These are phyloP conservation scores for Ectobius pallidus DNA, from an alignment of 2,888 invertebrate species.

Conservation along the genomic window DNA sequence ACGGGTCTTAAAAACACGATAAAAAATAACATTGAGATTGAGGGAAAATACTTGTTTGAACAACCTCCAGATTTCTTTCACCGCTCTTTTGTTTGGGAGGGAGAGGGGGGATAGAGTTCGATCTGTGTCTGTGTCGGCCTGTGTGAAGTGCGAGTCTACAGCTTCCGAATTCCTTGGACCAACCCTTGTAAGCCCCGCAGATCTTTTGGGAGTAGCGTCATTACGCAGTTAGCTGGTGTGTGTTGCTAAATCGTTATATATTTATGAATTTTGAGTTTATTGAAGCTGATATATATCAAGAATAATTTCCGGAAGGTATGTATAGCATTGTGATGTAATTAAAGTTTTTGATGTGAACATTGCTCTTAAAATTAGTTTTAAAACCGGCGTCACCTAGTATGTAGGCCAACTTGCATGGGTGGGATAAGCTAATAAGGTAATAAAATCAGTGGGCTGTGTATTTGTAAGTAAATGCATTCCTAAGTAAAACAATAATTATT, in stretches of 20 bases:
- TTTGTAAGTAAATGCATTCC: too few species aligned
- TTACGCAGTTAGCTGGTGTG: neutral
- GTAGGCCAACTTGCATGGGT: neutral
- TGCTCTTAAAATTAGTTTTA: neutral
- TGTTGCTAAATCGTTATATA: neutral
- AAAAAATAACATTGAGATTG: too few species aligned
- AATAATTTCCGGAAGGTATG: neutral
- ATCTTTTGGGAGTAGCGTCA: neutral
- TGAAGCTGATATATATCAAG: neutral
- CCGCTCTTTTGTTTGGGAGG: too few species aligned
- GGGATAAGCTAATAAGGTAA: too few species aligned
- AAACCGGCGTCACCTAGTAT: neutral
- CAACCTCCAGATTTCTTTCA: too few species aligned
- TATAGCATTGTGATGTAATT: neutral
- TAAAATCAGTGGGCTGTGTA: too few species aligned
- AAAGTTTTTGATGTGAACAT: neutral
- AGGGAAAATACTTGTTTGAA: too few species aligned
- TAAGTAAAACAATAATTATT: too few species aligned
- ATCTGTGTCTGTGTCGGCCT: too few species aligned
- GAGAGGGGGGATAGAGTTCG: too few species aligned
- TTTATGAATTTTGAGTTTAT: neutral
- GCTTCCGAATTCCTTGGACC: neutral
- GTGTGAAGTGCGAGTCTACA: constrained; percentile 1
- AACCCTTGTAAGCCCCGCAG: neutral
- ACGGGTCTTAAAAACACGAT: too few species aligned